Percentiles rank a stretch among this genome's conserved stretches.
phyloP scores from a whole-genome alignment of 2,888 invertebrate genomes.

The Acrobasis suavella region DNA sequence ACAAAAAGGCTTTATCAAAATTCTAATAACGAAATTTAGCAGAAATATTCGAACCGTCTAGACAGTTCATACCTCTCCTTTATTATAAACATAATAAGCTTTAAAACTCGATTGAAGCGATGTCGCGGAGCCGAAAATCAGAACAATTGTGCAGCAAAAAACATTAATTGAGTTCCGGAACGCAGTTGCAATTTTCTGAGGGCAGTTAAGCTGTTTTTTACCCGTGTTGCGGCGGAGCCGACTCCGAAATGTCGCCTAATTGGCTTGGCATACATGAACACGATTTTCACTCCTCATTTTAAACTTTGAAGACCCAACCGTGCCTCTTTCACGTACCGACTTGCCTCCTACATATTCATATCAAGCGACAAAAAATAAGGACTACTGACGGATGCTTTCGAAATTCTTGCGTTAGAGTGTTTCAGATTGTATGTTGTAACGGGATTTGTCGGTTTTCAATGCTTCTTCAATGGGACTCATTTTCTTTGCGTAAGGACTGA shows the following conservation, averaged over 20 bases:
- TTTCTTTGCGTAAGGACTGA: too few species aligned
- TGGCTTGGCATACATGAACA: conserved; percentile 24
- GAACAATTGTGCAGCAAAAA: conserved; percentile 63
- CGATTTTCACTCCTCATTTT: conserved; percentile 22
- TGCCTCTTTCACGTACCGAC: conserved; percentile 18
- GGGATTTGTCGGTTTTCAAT: neutral
- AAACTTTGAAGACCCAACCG: conserved; percentile 21
- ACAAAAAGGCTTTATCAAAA: too few species aligned
- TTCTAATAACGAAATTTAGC: too few species aligned
- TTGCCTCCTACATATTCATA: conserved; percentile 16
- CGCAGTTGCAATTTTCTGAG: conserved; percentile 61
- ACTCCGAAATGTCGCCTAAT: conserved; percentile 41
- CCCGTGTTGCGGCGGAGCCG: conserved; percentile 34
- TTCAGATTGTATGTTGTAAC: conserved; percentile 11
- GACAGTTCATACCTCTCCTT: too few species aligned
- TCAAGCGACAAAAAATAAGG: conserved; percentile 10
- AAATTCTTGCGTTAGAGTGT: conserved; percentile 6
- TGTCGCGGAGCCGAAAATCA: conserved; percentile 29
- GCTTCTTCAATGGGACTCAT: too few species aligned
- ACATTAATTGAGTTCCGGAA: conserved; percentile 63
- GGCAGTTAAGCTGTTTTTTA: conserved; percentile 54
- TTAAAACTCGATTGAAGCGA: neutral
- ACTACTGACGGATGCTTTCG: conserved; percentile 11
- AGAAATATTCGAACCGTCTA: too few species aligned
- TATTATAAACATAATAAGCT: neutral